Evolutionary conservation across 2,113 vertebrate genomes (phyloP).

Genomic region (Climacteris rufus): DNA sequence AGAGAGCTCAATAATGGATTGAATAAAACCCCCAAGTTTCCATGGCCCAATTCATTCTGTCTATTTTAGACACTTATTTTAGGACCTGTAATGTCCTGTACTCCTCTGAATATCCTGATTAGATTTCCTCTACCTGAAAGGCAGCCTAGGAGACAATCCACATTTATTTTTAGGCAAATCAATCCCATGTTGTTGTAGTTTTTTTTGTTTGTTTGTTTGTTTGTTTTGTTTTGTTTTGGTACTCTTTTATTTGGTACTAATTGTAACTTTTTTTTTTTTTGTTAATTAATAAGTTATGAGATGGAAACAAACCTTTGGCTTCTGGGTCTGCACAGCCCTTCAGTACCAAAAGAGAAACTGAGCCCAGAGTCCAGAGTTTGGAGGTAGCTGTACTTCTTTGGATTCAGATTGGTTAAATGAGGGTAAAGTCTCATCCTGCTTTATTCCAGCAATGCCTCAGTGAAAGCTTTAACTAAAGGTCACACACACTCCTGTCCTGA

Average conservation of each 20-base stretch:
- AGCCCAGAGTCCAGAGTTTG: neutral
- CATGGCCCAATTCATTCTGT: accelerated
- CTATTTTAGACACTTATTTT: neutral
- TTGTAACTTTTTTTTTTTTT: neutral
- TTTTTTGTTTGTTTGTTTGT: neutral
- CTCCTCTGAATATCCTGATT: neutral
- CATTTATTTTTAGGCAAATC: neutral
- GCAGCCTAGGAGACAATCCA: neutral
- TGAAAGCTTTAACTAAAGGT: neutral
- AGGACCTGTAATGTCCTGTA: neutral
- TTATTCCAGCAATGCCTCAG: neutral
- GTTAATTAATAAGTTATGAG: neutral
- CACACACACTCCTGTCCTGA: accelerated
- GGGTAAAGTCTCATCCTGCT: neutral
- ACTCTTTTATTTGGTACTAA: neutral
- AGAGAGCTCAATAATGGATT: neutral
- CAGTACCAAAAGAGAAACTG: neutral
- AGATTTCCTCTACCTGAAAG: neutral
- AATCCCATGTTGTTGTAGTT: neutral
- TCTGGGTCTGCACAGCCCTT: neutral
- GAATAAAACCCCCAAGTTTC: neutral
- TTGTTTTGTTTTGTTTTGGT: neutral
- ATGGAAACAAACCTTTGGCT: neutral
- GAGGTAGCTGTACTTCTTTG: neutral
- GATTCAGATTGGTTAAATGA: neutral